A percentile compares a stretch with the other conserved stretches of the same genome.
Conservation (phyloP, 2,797 vertebrate species). For the Enteromius unitaeniatus region DNA sequence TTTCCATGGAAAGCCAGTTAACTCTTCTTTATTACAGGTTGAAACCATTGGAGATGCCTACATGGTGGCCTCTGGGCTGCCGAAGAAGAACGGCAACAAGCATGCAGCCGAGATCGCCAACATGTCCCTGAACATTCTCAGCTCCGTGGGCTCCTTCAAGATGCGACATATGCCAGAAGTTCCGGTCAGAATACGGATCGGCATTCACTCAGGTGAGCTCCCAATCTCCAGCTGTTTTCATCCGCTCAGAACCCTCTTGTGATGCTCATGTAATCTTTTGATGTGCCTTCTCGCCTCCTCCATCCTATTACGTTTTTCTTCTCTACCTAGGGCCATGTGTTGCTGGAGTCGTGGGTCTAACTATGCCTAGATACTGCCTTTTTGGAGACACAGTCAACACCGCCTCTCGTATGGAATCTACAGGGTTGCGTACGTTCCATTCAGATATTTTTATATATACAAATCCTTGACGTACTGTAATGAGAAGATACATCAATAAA, state of each 20-base stretch:
- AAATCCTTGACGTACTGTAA: neutral
- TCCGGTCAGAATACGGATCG: slow-evolving; percentile 85
- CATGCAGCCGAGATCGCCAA: slow-evolving; percentile 86
- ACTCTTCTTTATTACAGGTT: slow-evolving; percentile 71
- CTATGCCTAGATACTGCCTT: slow-evolving; percentile 89
- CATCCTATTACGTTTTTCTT: neutral
- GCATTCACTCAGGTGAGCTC: slow-evolving; percentile 83
- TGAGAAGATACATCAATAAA: neutral
- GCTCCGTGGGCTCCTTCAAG: slow-evolving; percentile 83
- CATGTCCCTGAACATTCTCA: slow-evolving; percentile 89
- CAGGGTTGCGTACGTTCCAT: slow-evolving; percentile 81
- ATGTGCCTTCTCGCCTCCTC: neutral
- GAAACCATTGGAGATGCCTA: slow-evolving; percentile 88
- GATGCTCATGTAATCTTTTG: neutral
- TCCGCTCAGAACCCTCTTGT: neutral
- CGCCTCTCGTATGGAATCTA: slow-evolving; percentile 89
- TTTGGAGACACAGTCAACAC: slow-evolving; percentile 89
- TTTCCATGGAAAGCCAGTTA: slow-evolving; percentile 4
- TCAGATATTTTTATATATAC: neutral
- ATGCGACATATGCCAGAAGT: slow-evolving; percentile 89
- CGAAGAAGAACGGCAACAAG: slow-evolving; percentile 85
- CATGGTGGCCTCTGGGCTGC: slow-evolving; percentile 87
- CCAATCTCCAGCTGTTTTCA: neutral
- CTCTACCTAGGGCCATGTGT: slow-evolving; percentile 79
- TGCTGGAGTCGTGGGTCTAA: slow-evolving; percentile 85